A percentile compares a stretch with the other conserved stretches of the same genome.
Evolutionary conservation across 2,113 vertebrate species (phyloP).

Genomic region (Mormyrus iriodes): DNA sequence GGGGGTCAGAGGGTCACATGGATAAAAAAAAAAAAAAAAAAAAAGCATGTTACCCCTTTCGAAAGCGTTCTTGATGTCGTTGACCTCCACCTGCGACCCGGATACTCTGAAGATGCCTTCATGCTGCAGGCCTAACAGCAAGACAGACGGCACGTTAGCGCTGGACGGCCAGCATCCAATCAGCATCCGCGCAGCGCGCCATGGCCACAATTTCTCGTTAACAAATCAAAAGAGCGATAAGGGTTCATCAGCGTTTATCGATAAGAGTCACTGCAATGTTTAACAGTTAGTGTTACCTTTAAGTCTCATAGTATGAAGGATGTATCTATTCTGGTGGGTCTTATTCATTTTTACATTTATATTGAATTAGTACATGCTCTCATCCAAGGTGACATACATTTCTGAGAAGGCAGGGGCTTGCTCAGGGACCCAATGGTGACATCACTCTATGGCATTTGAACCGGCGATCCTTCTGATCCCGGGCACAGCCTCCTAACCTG

Average conservation of each 20-base stretch:
- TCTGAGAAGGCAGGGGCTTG: not conserved
- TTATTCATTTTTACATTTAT: not conserved
- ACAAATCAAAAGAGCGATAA: not conserved
- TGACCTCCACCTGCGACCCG: slow-evolving; percentile 95
- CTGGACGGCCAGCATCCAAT: not conserved
- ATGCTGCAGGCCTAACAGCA: slow-evolving; percentile 77
- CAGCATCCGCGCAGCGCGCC: not conserved
- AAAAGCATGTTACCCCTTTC: slow-evolving; percentile 75
- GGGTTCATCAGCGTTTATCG: too few relatives aligned
- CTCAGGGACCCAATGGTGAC: not conserved
- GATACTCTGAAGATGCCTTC: slow-evolving; percentile 97
- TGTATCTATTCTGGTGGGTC: not conserved
- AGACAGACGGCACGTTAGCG: not conserved
- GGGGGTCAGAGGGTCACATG: not conserved
- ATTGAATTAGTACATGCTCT: not conserved
- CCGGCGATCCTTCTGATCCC: not conserved
- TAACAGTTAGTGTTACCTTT: not conserved
- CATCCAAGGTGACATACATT: not conserved
- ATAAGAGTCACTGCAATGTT: not conserved
- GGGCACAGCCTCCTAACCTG: not conserved
- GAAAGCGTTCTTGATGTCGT: slow-evolving; percentile 98
- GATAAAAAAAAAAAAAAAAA: not conserved
- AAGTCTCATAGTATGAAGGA: not conserved
- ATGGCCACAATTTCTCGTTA: not conserved
- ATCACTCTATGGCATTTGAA: not conserved